These are phyloP conservation scores for Drosophila mercatorum DNA, from an alignment of 2,888 invertebrate genomes.

Conservation along the genomic window DNA sequence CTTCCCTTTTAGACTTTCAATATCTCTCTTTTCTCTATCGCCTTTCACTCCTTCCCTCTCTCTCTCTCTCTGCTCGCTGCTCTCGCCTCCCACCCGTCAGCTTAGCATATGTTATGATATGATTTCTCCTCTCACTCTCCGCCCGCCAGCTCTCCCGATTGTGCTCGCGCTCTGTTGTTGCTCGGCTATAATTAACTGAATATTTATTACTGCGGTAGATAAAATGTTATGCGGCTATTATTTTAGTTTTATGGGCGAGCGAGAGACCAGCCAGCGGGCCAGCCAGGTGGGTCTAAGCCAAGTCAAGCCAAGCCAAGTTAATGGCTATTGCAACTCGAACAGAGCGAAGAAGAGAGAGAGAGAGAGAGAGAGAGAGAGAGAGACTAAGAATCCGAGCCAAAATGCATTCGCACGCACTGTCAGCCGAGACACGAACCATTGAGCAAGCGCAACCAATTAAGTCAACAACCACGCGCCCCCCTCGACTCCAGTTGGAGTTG, in stretches of 20 bases:
- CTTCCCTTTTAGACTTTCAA: neutral
- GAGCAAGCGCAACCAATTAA: slow-evolving; percentile 70
- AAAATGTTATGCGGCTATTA: slow-evolving; percentile 80
- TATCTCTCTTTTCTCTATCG: neutral
- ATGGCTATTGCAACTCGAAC: slow-evolving; percentile 23
- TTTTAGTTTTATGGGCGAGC: slow-evolving; percentile 75
- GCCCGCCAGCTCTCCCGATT: neutral
- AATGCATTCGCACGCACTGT: slow-evolving; percentile 49
- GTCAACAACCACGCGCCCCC: slow-evolving; percentile 28
- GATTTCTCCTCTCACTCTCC: neutral
- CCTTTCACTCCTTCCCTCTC: neutral
- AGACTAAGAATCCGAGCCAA: slow-evolving; percentile 55
- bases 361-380: neutral
- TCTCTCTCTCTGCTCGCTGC: too few species aligned
- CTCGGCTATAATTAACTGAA: slow-evolving; percentile 74
- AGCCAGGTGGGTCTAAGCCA: slow-evolving; percentile 65
- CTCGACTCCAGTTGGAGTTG: slow-evolving; percentile 2
- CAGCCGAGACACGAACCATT: slow-evolving; percentile 57
- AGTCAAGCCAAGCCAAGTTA: slow-evolving; percentile 41
- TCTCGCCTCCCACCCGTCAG: neutral
- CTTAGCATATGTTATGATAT: slow-evolving; percentile 6
- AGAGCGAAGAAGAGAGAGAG: neutral
- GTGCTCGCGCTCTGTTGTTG: neutral
- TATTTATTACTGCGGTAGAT: slow-evolving; percentile 80
- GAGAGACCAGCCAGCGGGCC: slow-evolving; percentile 53